A percentile compares a stretch with the other conserved stretches of the same genome.
Conservation (phyloP, 2,113 vertebrate species). For the Hyaena hyaena region DNA sequence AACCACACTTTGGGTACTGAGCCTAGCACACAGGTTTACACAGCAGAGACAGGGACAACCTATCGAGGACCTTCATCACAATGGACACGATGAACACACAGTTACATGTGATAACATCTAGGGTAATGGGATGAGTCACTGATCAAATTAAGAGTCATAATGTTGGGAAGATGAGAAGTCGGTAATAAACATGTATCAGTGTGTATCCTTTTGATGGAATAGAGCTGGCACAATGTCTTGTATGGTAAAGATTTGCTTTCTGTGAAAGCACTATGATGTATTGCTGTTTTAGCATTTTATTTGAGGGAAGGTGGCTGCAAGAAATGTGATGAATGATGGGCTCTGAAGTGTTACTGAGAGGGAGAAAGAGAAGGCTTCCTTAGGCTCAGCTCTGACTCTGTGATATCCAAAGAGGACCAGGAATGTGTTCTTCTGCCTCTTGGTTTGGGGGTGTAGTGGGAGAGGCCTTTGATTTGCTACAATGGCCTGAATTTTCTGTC, state of each 20-base stretch:
- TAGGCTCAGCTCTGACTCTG: background rate
- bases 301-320: background rate
- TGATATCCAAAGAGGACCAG: background rate
- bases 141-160: background rate
- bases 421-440: background rate
- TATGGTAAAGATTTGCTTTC: background rate
- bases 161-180: background rate
- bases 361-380: background rate
- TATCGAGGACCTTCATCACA: background rate
- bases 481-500: background rate
- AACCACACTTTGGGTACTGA: background rate
- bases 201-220: background rate
- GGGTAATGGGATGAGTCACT: background rate
- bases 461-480: background rate
- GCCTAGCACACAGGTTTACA: background rate
- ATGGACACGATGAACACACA: background rate
- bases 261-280: background rate
- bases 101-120: background rate
- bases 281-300: background rate
- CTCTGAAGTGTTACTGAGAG: background rate
- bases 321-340: background rate
- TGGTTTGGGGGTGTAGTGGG: background rate
- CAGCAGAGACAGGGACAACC: constrained; percentile 1
- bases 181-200: background rate
- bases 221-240: background rate